Percentiles rank a stretch among this genome's conserved stretches.
Evolutionary conservation across 2,113 vertebrate species (phyloP).

Genomic region (Cavia porcellus): DNA sequence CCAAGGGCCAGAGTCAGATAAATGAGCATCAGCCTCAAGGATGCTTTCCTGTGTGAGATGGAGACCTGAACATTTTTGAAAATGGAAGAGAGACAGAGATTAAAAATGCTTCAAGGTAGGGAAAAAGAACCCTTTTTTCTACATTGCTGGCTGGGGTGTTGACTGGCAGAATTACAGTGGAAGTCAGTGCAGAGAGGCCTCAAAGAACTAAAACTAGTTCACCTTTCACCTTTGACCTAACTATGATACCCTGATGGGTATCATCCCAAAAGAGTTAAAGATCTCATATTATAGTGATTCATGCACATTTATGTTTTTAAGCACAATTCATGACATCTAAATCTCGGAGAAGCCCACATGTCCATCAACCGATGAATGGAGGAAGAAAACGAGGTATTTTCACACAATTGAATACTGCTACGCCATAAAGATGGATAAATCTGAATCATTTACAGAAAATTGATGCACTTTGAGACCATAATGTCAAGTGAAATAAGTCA

Average conservation of each 20-base stretch:
- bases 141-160: not conserved
- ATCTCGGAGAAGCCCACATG: not conserved
- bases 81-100: not conserved
- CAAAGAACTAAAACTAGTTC: not conserved
- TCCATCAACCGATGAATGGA: not conserved
- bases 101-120: not conserved
- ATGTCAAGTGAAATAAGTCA: not conserved
- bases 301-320: too few relatives aligned
- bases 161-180: not conserved
- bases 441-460: not conserved
- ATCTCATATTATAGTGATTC: not conserved
- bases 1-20: not conserved
- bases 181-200: not conserved
- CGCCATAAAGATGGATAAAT: not conserved
- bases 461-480: not conserved
- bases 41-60: not conserved
- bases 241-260: not conserved
- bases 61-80: not conserved
- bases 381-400: not conserved
- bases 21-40: not conserved
- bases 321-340: not conserved
- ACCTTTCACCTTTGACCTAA: not conserved
- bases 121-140: not conserved
- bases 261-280: not conserved
- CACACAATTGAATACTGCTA: not conserved